Conservation (phyloP, 1,140 invertebrate species). For the Caligus rogercresseyi region DNA sequence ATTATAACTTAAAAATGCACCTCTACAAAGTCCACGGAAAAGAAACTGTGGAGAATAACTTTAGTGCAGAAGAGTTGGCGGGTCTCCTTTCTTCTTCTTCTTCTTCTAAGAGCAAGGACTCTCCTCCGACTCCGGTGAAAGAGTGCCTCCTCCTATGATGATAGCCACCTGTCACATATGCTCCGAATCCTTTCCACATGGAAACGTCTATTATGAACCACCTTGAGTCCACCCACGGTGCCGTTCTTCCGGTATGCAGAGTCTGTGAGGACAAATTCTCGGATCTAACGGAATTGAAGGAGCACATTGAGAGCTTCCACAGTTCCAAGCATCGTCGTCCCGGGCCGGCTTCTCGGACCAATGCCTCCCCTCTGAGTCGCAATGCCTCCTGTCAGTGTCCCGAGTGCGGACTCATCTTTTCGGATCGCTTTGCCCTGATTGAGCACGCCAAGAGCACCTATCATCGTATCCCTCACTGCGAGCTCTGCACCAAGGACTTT, state of each 20-base stretch:
- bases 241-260: neutral
- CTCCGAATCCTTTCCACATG: neutral
- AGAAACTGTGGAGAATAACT: conserved; percentile 19
- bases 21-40: conserved; percentile 17
- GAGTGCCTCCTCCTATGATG: no score
- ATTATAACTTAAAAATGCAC: conserved; percentile 19
- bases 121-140: no score
- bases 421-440: neutral
- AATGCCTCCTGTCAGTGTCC: neutral
- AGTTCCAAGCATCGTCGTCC: neutral
- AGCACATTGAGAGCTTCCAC: neutral
- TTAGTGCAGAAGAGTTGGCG: conserved; percentile 2
- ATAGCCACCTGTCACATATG: neutral
- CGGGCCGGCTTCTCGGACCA: conserved; percentile 15
- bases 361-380: conserved; percentile 4
- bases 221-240: neutral
- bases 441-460: neutral
- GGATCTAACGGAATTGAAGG: neutral
- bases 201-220: conserved; percentile 1
- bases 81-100: neutral
- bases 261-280: conserved; percentile 13
- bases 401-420: neutral
- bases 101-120: neutral
- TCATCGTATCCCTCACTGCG: neutral
- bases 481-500: conserved; percentile 5